A percentile compares a stretch with the other conserved stretches of the same genome.
Conservation (phyloP, 2,888 invertebrate species). For the Cenopis cana region DNA sequence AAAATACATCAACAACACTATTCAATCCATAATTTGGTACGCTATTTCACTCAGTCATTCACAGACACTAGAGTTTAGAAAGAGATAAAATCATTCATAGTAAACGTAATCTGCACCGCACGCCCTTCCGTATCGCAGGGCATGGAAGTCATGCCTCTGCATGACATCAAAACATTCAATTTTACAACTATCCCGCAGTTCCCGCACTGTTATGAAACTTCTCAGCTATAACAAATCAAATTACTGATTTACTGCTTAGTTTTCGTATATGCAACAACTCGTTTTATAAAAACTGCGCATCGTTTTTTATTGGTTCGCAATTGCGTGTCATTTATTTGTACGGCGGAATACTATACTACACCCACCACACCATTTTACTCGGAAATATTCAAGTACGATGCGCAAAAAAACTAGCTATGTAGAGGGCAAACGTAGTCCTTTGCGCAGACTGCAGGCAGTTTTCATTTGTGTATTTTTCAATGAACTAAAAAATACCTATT, state of each 20-base stretch:
- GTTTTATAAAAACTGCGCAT: slow-evolving; percentile 79
- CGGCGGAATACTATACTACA: slow-evolving; percentile 69
- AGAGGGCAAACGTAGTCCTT: slow-evolving; percentile 45
- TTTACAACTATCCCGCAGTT: slow-evolving; percentile 58
- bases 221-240: slow-evolving; percentile 57
- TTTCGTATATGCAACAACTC: slow-evolving; percentile 70
- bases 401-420: slow-evolving; percentile 45
- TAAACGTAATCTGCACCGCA: slow-evolving; percentile 80
- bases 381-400: slow-evolving; percentile 47
- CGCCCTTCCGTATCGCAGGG: slow-evolving; percentile 84
- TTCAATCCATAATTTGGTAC: slow-evolving; percentile 82
- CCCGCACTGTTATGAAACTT: slow-evolving; percentile 60
- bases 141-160: slow-evolving; percentile 83
- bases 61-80: slow-evolving; percentile 83
- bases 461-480: slow-evolving; percentile 16
- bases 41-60: slow-evolving; percentile 84
- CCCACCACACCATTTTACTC: slow-evolving; percentile 45
- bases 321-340: slow-evolving; percentile 84
- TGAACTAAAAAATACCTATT: not conserved
- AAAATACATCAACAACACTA: slow-evolving; percentile 82
- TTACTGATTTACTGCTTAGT: slow-evolving; percentile 63
- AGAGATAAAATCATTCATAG: slow-evolving; percentile 86
- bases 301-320: slow-evolving; percentile 81
- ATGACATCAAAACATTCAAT: slow-evolving; percentile 79
- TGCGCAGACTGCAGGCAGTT: slow-evolving; percentile 43